Conservation (phyloP, 2,888 invertebrate genomes). For the Scaptomyza cyrtandrae region DNA sequence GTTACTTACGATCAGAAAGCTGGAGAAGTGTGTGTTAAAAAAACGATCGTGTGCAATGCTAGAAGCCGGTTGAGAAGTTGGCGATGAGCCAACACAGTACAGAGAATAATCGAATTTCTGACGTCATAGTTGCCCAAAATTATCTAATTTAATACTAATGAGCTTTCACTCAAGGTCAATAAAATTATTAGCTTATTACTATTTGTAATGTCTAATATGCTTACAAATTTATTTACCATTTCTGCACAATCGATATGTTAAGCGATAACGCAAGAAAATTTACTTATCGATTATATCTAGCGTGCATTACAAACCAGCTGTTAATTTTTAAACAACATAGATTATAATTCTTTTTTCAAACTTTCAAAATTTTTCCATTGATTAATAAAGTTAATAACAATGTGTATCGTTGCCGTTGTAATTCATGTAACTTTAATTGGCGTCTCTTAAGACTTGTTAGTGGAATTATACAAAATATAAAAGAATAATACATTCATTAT, state of each 20-base stretch:
- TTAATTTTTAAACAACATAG: neutral
- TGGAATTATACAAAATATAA: slow-evolving; percentile 21
- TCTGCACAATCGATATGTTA: neutral
- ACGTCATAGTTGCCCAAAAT: neutral
- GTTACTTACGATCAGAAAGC: slow-evolving; percentile 68
- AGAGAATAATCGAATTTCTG: slow-evolving; percentile 24
- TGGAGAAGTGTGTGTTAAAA: slow-evolving; percentile 66
- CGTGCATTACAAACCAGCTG: neutral
- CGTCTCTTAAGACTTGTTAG: slow-evolving; percentile 4
- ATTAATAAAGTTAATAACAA: neutral
- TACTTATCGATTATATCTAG: neutral
- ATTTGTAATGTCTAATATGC: neutral
- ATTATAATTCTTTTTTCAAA: too few relatives aligned
- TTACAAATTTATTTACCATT: neutral
- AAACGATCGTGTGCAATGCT: slow-evolving; percentile 38
- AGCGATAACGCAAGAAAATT: neutral
- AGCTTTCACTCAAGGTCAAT: too few relatives aligned
- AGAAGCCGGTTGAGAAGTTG: slow-evolving; percentile 43
- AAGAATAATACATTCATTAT: slow-evolving; percentile 24
- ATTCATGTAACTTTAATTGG: slow-evolving; percentile 12
- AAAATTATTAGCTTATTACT: too few relatives aligned
- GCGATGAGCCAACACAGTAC: slow-evolving; percentile 17
- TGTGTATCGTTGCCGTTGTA: neutral
- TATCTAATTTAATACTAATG: neutral
- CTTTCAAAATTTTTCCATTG: too few relatives aligned